Evolutionary conservation across 2,888 invertebrate genomes (phyloP).

Genomic region (Gortyna flavago): DNA sequence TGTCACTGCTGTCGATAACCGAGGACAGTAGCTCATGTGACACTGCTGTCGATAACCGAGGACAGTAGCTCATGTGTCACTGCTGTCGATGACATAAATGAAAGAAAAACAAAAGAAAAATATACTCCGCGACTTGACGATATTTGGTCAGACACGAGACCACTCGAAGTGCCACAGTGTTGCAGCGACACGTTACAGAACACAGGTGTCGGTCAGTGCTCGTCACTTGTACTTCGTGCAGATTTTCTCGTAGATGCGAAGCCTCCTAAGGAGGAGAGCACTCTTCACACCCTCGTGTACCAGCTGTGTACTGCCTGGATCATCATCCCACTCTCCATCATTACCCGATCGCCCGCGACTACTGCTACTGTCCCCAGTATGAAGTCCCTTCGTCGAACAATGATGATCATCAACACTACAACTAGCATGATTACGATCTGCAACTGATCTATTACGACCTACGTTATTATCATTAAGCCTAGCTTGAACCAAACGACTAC

Average conservation of each 20-base stretch:
- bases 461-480: not conserved
- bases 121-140: not conserved
- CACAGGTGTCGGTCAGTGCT: not conserved
- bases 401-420: not conserved
- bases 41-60: no score
- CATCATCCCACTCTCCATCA: conserved; percentile 15
- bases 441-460: not conserved
- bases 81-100: not conserved
- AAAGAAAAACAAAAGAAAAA: not conserved
- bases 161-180: not conserved
- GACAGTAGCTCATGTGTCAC: not conserved
- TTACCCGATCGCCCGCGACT: not conserved
- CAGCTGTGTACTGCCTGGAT: not conserved
- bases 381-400: conserved; percentile 2
- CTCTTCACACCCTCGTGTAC: not conserved
- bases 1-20: no score
- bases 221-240: conserved; percentile 27
- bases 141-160: conserved; percentile 4
- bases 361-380: not conserved
- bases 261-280: conserved; percentile 16
- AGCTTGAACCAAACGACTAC: conserved; percentile 2
- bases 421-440: not conserved
- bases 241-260: conserved; percentile 35
- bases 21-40: no score
- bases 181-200: not conserved